phyloP scores from a whole-genome alignment of 2,888 invertebrate species.

The Calameuta idolon region DNA sequence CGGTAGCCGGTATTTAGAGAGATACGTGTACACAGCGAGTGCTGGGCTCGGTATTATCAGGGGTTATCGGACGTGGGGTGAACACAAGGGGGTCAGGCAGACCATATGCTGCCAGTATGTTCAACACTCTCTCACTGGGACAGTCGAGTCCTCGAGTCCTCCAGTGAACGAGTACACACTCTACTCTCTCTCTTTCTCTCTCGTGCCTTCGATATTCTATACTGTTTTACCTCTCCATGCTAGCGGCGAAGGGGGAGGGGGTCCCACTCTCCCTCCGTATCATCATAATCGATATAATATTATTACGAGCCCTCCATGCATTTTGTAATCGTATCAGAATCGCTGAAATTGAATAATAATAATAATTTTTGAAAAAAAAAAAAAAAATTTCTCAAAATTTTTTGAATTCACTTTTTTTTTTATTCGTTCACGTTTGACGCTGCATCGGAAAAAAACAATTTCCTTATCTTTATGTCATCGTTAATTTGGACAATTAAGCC shows the following conservation, averaged over 20 bases:
- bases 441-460: too few species aligned
- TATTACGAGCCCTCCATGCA: slow-evolving; percentile 44
- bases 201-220: neutral
- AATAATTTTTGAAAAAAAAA: too few species aligned
- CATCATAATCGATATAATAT: slow-evolving; percentile 64
- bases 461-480: neutral
- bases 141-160: slow-evolving; percentile 46
- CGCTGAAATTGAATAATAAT: neutral
- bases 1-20: slow-evolving; percentile 35
- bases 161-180: slow-evolving; percentile 33
- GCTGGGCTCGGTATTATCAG: slow-evolving; percentile 49
- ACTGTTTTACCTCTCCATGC: too few species aligned
- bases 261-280: slow-evolving; percentile 32
- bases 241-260: too few species aligned
- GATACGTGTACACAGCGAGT: slow-evolving; percentile 9
- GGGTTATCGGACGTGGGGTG: slow-evolving; percentile 45
- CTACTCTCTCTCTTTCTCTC: slow-evolving; percentile 19
- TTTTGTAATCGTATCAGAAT: slow-evolving; percentile 29
- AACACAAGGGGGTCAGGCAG: slow-evolving; percentile 26
- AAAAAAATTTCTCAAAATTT: neutral
- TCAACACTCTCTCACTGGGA: slow-evolving; percentile 56
- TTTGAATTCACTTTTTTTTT: too few species aligned
- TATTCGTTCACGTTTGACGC: too few species aligned
- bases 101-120: slow-evolving; percentile 61
- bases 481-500: neutral